Base-by-base conservation (phyloP, 2,888 invertebrate species). In the Heliconius ismenius region DNA sequence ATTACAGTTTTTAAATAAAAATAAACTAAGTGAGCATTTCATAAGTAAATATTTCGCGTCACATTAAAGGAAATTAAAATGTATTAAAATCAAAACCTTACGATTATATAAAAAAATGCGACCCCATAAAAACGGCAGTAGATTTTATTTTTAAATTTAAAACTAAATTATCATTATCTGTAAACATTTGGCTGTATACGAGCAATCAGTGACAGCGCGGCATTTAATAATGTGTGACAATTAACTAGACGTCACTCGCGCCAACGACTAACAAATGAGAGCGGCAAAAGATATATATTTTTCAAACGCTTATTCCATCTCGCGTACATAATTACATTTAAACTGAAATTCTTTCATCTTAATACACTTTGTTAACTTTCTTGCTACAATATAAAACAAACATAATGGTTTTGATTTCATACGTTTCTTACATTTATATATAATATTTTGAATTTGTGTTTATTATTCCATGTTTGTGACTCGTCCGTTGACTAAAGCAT, bases 151-250 rank as follows among this genome's bases (percentile, higher is more conserved):
- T 28, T 49, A 69, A 32, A 54, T 54, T 54, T 13, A 13, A 54
- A 54, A 62, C 21, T 58, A 36, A 39, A 68, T 18, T 54, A 64
- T 21, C 15, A 68, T 75, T 68, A 70, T 36, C 43, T 43, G 28
- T 28, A 60, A 72, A 49, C 58, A 73, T 73, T 70, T 65, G 76
- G 58, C 70, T 43, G 54, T 58, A 58, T 54, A 28, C n/a, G 60
- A 75, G 49, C 70, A 49, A 67, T 67, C 60, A 73, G 39, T 65
- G 65, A 77, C 74, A 77, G 65, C 77, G 60, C 62, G 62, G 43
- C 70, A 63, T 77, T 77, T 74, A 65, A 77, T 77, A 77, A 74
- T 72, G 74, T 77, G 69, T 77, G 77, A 77, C 77, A 77, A 77
- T 77, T 77, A 77, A 75, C 70, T 77, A 77, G 74, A 74, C 62